A percentile compares a stretch with the other conserved stretches of the same genome.
Evolutionary conservation across 2,797 vertebrate genomes (phyloP).

Genomic region (Poecilia gillii): DNA sequence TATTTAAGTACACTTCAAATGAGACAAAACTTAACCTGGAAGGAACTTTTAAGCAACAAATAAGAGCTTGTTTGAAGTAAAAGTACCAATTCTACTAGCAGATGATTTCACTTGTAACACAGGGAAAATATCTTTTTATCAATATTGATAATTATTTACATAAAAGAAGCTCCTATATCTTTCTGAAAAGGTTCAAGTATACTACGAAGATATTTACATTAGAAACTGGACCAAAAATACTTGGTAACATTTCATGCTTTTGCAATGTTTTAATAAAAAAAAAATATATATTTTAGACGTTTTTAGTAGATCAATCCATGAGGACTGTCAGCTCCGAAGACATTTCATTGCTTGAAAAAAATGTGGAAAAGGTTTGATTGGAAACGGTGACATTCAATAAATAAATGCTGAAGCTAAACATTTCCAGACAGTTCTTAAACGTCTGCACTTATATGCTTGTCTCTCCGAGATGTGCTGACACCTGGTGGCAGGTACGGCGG

Average conservation of each 20-base stretch:
- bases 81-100: too few relatives aligned
- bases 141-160: too few relatives aligned
- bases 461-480: constrained; percentile 18
- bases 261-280: background rate
- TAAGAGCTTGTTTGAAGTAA: too few relatives aligned
- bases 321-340: background rate
- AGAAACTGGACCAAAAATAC: too few relatives aligned
- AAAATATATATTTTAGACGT: background rate
- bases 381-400: background rate
- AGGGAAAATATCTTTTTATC: too few relatives aligned
- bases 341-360: background rate
- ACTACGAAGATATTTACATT: too few relatives aligned
- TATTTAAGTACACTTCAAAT: too few relatives aligned
- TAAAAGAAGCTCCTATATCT: too few relatives aligned
- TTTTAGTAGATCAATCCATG: background rate
- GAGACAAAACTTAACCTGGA: too few relatives aligned
- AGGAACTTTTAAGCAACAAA: too few relatives aligned
- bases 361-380: background rate
- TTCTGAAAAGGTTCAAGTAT: too few relatives aligned
- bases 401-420: background rate
- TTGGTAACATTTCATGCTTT: background rate
- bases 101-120: too few relatives aligned
- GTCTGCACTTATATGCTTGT: background rate
- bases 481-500: constrained; percentile 62
- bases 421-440: background rate